Percentiles rank a stretch among this genome's conserved stretches.
Evolutionary conservation across 2,888 invertebrate species (phyloP).

Genomic region (Pogonocherus hispidulus): DNA sequence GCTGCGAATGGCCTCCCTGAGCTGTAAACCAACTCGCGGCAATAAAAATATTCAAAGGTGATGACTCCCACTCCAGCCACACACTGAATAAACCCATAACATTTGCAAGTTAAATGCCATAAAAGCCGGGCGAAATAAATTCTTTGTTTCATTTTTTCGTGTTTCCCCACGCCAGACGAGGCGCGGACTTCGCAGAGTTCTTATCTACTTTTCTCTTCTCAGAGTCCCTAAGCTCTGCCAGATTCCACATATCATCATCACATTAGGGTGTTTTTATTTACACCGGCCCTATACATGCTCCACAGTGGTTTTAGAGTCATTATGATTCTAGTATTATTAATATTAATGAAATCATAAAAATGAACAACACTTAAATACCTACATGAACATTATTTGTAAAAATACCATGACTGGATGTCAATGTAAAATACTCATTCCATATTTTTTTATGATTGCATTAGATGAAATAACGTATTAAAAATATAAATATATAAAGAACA

Average conservation of each 20-base stretch:
- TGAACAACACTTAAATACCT: too few relatives aligned
- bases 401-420: too few relatives aligned
- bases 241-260: conserved; percentile 61
- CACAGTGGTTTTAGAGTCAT: background rate
- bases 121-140: conserved; percentile 67
- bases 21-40: conserved; percentile 58
- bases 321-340: too few relatives aligned
- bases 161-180: conserved; percentile 36
- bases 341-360: too few relatives aligned
- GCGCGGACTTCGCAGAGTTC: conserved; percentile 21
- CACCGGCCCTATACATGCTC: background rate
- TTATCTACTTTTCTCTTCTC: conserved; percentile 46
- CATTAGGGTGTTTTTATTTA: conserved; percentile 47
- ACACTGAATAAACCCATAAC: conserved; percentile 68
- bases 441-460: too few relatives aligned
- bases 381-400: too few relatives aligned
- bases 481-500: too few relatives aligned
- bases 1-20: conserved; percentile 57
- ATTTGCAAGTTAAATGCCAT: conserved; percentile 71
- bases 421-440: too few relatives aligned
- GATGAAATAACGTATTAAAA: too few relatives aligned
- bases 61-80: conserved; percentile 68
- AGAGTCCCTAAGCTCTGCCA: conserved; percentile 52
- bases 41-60: conserved; percentile 70
- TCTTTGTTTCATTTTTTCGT: conserved; percentile 66